Percentiles rank a stretch among this genome's conserved stretches.
Conservation (phyloP, 2,888 invertebrate species). For the Ischnus inquisitorius region DNA sequence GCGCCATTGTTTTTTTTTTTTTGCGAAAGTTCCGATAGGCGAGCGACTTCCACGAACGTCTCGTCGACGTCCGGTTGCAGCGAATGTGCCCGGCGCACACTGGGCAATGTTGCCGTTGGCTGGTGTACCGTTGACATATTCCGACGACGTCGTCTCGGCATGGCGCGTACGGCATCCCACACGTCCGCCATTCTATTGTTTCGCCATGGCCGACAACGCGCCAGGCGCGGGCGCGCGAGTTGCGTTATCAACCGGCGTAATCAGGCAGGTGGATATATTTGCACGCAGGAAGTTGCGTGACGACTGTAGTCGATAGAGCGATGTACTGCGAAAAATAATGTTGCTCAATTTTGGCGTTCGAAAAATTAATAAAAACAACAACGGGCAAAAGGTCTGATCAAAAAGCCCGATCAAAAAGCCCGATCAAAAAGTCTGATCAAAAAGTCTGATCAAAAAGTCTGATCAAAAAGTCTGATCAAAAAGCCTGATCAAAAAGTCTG, state of each 20-base stretch:
- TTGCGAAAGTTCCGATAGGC: background rate
- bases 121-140: conserved; percentile 9
- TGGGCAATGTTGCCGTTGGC: background rate
- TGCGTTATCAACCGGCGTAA: conserved; percentile 79
- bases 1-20: no score
- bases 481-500: no score
- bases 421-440: no score
- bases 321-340: no score
- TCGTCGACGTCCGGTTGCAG: conserved; percentile 20
- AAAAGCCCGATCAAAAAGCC: no score
- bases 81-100: background rate
- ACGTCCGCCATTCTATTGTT: conserved; percentile 73
- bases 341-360: no score
- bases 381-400: no score
- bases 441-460: no score
- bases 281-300: conserved; percentile 43
- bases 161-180: conserved; percentile 9
- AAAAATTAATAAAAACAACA: no score
- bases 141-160: conserved; percentile 51
- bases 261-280: conserved; percentile 74
- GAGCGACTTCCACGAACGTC: conserved; percentile 21
- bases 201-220: conserved; percentile 61
- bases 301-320: background rate
- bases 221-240: conserved; percentile 67
- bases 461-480: no score